phyloP scores from a whole-genome alignment of 2,888 invertebrate genomes.

The Prenolepis imparis region DNA sequence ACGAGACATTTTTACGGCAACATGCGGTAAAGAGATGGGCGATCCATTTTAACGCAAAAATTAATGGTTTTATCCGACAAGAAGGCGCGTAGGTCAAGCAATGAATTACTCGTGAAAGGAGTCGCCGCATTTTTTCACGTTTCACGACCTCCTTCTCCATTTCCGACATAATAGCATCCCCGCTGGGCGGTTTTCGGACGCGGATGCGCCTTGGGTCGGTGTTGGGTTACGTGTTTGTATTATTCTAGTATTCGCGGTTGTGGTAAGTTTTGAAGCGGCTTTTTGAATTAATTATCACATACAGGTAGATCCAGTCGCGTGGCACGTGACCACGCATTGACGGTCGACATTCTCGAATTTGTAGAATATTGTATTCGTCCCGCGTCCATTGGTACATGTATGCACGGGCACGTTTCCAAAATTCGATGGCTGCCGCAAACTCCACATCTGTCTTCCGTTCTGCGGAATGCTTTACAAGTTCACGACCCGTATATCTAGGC shows the following conservation, averaged over 20 bases:
- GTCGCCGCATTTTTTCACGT: slow-evolving; percentile 63
- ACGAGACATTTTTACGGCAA: background rate
- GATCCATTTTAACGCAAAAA: slow-evolving; percentile 1
- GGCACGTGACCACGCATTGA: slow-evolving; percentile 81
- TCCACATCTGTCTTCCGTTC: slow-evolving; percentile 51
- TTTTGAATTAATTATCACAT: slow-evolving; percentile 71
- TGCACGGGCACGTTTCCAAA: slow-evolving; percentile 78
- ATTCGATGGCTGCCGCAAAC: slow-evolving; percentile 57
- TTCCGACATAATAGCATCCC: slow-evolving; percentile 69
- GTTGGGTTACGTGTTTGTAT: slow-evolving; percentile 25
- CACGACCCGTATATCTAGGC: slow-evolving; percentile 38
- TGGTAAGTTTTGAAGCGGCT: slow-evolving; percentile 53
- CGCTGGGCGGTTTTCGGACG: slow-evolving; percentile 51
- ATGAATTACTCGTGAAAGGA: slow-evolving; percentile 49
- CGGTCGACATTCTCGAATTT: slow-evolving; percentile 73
- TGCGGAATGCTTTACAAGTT: slow-evolving; percentile 46
- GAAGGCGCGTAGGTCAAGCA: slow-evolving; percentile 41
- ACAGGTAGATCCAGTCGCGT: slow-evolving; percentile 53
- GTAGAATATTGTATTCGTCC: slow-evolving; percentile 71
- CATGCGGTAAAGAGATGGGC: slow-evolving; percentile 4
- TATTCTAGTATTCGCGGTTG: slow-evolving; percentile 35
- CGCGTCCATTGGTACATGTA: slow-evolving; percentile 68
- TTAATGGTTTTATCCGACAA: slow-evolving; percentile 12
- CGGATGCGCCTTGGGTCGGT: background rate
- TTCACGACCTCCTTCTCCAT: slow-evolving; percentile 57